Percentiles rank a stretch among this genome's conserved stretches.
These are phyloP conservation scores for Dallia pectoralis DNA, from an alignment of 2,797 vertebrate species.

Conservation along the genomic window DNA sequence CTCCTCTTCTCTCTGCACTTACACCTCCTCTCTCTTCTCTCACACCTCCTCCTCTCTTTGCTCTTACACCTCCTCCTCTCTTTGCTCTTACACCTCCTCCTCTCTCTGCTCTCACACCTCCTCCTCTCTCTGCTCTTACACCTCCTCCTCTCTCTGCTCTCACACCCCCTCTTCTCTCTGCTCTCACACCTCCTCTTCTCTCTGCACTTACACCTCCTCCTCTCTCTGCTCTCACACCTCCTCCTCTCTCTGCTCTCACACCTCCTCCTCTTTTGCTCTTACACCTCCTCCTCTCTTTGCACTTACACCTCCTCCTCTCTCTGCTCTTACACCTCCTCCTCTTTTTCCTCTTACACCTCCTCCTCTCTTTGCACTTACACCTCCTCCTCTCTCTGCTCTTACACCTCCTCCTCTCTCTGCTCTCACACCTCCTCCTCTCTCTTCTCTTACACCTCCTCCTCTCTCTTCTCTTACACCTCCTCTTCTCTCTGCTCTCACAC, in stretches of 20 bases:
- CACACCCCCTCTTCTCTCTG: too few species aligned
- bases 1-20: slow-evolving; percentile 1
- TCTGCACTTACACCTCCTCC: not conserved
- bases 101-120: not conserved
- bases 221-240: not conserved
- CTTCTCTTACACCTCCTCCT: not conserved
- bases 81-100: not conserved
- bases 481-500: not conserved
- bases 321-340: not conserved
- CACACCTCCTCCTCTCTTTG: too few species aligned
- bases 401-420: too few species aligned
- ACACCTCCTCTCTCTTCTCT: not conserved
- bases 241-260: slow-evolving; percentile 8
- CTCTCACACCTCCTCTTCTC: not conserved
- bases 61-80: not conserved
- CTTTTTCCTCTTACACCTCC: not conserved
- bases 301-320: not conserved
- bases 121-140: not conserved
- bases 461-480: not conserved
- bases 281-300: too few species aligned
- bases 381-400: not conserved
- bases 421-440: not conserved
- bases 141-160: not conserved
- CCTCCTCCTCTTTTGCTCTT: not conserved
- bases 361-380: not conserved